Conservation (phyloP, 2,888 invertebrate species). For the Leptopterna dolabrata region DNA sequence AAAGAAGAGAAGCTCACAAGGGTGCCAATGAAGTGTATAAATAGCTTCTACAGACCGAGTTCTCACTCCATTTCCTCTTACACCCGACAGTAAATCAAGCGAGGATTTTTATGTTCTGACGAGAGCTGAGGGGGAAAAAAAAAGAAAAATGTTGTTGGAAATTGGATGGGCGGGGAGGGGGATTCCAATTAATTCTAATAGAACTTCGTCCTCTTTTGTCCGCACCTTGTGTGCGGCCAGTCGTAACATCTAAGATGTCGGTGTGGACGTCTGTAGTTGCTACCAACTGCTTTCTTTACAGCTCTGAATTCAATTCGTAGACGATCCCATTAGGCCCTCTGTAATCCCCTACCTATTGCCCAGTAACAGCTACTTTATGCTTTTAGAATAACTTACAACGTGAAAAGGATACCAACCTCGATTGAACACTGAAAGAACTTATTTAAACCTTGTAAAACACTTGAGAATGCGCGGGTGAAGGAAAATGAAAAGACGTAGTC, state of each 20-base stretch:
- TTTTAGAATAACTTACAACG: too few relatives aligned
- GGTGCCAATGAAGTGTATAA: conserved; percentile 24
- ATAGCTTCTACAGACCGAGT: not conserved
- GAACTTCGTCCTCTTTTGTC: not conserved
- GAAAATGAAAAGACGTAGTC: too few relatives aligned
- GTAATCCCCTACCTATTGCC: too few relatives aligned
- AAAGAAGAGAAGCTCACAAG: not conserved
- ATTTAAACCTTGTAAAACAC: too few relatives aligned
- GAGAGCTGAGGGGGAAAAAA: not conserved
- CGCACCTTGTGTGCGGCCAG: not conserved
- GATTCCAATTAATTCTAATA: not conserved
- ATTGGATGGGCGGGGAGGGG: not conserved
- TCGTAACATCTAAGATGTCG: not conserved
- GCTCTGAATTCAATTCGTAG: too few relatives aligned
- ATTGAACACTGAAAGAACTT: too few relatives aligned
- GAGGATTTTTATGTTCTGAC: not conserved
- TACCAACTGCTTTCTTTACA: too few relatives aligned
- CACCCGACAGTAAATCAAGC: not conserved
- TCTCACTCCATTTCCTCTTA: not conserved
- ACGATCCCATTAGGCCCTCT: too few relatives aligned
- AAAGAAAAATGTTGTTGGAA: not conserved
- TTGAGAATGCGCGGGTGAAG: too few relatives aligned
- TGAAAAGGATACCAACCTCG: too few relatives aligned
- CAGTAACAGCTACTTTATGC: too few relatives aligned
- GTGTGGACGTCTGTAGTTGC: not conserved